Base-by-base conservation (phyloP, 2,888 invertebrate genomes). In the Cremastinae sp. region DNA sequence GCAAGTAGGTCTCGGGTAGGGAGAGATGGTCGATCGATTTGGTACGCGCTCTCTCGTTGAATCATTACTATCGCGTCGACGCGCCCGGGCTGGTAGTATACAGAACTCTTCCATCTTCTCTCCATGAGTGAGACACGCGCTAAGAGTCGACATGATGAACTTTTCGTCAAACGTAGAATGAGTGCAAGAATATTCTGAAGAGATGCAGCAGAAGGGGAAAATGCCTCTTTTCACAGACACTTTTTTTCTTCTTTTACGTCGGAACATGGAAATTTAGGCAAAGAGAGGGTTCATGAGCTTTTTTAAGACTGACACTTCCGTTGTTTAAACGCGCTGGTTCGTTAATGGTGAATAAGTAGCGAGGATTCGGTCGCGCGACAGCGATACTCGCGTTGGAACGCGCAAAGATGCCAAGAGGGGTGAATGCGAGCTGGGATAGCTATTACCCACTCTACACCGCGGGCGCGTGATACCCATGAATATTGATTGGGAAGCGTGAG, bases 11-110 rank as follows among this genome's bases (percentile, higher is more conserved):
- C 45, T 70, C 45, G 43, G 43, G 70, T 45, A 34, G 45, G 28
- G 45, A 22, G 45, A 22, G 43, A 53, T 36, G 49, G 61, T 56
- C 70, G 77, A 77, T 77, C 77, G 74, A 77, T 77, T 70, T 61
- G 61, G 77, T 74, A 65, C 77, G 77, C 68, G 68, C 41, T 59
- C 51, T 18, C 69, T 62, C 77, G 65, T 77, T 74, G 74, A 77
- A 74, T 77, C 77, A 74, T 74, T 74, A 77, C 70, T 66, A 74
- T 70, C 77, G 70, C 74, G 77, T 77, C 77, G 70, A 74, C 77
- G 77, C 77, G 74, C 70, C 74, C 61, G 61, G 65, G 53, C 34
- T 53, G 43, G 43, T 51, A 62, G 70, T 61, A n/a, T n/a, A 54
- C 70, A 53, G 16, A 53, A 53, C 34, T 45, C 53, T 62, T 45